Base-by-base conservation (phyloP, 2,113 vertebrate species). In the Onychorhynchus coronatus region DNA sequence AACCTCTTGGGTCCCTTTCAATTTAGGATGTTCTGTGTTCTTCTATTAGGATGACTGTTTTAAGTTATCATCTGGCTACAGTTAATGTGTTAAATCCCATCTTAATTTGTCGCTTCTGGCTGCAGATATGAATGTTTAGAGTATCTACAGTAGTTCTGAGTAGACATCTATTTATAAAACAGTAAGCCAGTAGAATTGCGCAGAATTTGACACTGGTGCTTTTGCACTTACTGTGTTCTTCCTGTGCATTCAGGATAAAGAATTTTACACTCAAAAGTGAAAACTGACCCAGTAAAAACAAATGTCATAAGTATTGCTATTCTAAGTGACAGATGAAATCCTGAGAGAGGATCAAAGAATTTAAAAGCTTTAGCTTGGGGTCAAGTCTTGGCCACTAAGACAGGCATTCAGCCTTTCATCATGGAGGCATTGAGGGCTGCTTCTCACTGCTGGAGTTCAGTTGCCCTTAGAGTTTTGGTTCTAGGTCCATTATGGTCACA, bases 401-500 rank as follows among this genome's bases (percentile, higher is more conserved):
- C 4, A 20, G 25, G 8, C 2, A 1, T 66, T 89, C 41, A 37
- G 28, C 50, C 46, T 83, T 70, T 63, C 41, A 53, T 20, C 27
- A 3, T 1, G 3, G 61, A 39, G 46, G 11, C 50, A 44, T 15
- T 21, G 37, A 18, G 35, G 46, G 41, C 16, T 67, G 27, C 23
- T 61, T 41, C 47, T 92, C 24, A 41, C 25, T 27, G 2, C 17
- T n/a, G 24, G 46, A 72, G 31, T 52, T 52, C 30, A 42, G 1
- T 22, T 53, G 22, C 37, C 22, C 39, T 20, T 44, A 53, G 53
- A 52, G 27, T 62, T 84, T 55, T 78, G 35, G n/a, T 65, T 88
- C 17, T 8, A 28, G 12, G 9, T 39, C 39, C 21, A 21, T 21
- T 12, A 24, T 0, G 0, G 1, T 44, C 50, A 62, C 41, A 25